Base-by-base conservation (phyloP, 2,113 vertebrate genomes). In the Charina bottae region DNA sequence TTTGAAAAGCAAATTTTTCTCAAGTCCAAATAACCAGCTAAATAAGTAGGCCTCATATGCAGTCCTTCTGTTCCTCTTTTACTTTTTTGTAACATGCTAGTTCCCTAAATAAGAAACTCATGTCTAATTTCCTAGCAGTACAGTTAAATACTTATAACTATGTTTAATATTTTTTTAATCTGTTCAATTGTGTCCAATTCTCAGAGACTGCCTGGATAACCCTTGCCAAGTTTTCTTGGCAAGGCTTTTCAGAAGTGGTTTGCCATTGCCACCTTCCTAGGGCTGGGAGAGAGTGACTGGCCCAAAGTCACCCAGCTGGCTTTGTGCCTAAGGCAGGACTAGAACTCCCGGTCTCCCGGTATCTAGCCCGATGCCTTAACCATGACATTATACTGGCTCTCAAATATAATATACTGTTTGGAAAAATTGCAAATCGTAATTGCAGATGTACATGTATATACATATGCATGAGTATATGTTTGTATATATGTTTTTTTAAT, bases 11-110 rank as follows among this genome's bases (percentile, higher is more conserved):
- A 33, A 53, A 72, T 89, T 72, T 53, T 89, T 54, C 42, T 9
- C 88, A 89, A 49, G 37, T 10, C 10, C 12, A 85, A 28, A 23
- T 92, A 88, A 68, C 87, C 92, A 90, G 33, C 24, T 83, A 28
- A 17, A 3, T 91, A 11, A 92, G 0, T 1, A 0, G 33, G 68
- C 68, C 68, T 78, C 68, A 37, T 37, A 8, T 78, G 37, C 6
- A 37, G 2, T 78, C 54, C 59, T 49, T 0, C 1, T 13, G 28
- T 9, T 68, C n/a, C 83, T 64, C 54, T 56, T 12, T 24, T 42
- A 21, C 23, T 28, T 28, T 15, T 54, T 33, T 5, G 11, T 12
- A 49, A 84, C 83, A 37, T 26, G 13, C n/a, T 19, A 54, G 23
- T 56, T 15, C 6, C n/a, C 2, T 24, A n/a, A 68, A 49, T n/a